Evolutionary conservation across 2,113 vertebrate species (phyloP).

Genomic region (Heloderma charlesbogerti): DNA sequence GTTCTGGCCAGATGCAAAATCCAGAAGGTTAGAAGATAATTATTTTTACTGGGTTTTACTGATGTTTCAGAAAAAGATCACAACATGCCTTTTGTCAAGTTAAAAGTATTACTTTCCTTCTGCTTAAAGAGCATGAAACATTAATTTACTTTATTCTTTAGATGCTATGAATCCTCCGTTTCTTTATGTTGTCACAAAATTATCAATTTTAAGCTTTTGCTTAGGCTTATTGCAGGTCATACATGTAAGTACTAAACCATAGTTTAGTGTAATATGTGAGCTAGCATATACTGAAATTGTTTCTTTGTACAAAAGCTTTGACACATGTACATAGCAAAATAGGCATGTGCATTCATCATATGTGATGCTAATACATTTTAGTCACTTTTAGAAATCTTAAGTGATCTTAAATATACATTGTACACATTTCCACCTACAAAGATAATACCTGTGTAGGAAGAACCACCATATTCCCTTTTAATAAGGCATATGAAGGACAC

Average conservation of each 20-base stretch:
- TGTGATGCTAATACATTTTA: neutral
- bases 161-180: neutral
- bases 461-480: neutral
- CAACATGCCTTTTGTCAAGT: neutral
- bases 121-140: neutral
- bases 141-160: neutral
- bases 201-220: neutral
- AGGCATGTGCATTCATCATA: neutral
- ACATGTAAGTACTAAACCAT: too few species aligned
- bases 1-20: neutral
- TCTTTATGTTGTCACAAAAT: neutral
- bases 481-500: neutral
- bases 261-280: too few species aligned
- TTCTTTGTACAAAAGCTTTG: neutral
- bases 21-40: neutral
- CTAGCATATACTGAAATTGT: neutral
- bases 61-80: neutral
- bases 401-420: neutral
- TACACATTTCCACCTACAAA: neutral
- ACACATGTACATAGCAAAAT: neutral
- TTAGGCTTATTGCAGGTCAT: too few species aligned
- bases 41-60: neutral
- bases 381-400: neutral
- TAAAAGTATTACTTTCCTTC: neutral
- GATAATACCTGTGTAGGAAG: neutral